phyloP scores from a whole-genome alignment of 53 echinoderm and acorn worm species.

The Antedon mediterranea region DNA sequence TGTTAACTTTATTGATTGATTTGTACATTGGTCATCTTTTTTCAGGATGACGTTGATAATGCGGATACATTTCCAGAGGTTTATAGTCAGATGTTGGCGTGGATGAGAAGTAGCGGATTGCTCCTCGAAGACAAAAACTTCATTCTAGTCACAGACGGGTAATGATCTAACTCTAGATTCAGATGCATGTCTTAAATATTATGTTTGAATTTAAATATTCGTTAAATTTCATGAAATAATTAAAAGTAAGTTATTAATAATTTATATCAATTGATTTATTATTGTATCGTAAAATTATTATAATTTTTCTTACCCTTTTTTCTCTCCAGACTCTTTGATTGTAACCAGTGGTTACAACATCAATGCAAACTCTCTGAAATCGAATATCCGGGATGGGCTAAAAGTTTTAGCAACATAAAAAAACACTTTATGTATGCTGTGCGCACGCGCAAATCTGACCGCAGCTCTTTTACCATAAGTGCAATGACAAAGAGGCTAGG shows the following conservation, averaged over 20 bases:
- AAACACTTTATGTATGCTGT: not conserved
- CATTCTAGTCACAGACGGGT: not conserved
- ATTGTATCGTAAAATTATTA: no score
- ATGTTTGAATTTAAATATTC: no score
- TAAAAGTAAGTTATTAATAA: no score
- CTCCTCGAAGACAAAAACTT: not conserved
- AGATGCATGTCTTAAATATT: no score
- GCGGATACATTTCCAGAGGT: not conserved
- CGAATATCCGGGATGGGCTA: not conserved
- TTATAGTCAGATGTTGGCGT: not conserved
- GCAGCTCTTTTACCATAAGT: not conserved
- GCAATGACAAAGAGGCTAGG: not conserved
- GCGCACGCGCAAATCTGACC: not conserved
- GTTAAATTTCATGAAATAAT: no score
- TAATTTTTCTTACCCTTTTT: no score
- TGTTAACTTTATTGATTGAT: no score
- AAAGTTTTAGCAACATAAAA: not conserved
- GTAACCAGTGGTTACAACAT: not conserved
- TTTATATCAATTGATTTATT: no score
- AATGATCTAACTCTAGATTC: no score
- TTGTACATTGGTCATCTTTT: not conserved
- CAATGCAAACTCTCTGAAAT: not conserved
- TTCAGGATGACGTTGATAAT: not conserved
- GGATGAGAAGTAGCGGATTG: not conserved
- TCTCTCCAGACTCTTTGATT: not conserved